Conservation (phyloP, 2,113 vertebrate genomes). For the Crotalus horridus region DNA sequence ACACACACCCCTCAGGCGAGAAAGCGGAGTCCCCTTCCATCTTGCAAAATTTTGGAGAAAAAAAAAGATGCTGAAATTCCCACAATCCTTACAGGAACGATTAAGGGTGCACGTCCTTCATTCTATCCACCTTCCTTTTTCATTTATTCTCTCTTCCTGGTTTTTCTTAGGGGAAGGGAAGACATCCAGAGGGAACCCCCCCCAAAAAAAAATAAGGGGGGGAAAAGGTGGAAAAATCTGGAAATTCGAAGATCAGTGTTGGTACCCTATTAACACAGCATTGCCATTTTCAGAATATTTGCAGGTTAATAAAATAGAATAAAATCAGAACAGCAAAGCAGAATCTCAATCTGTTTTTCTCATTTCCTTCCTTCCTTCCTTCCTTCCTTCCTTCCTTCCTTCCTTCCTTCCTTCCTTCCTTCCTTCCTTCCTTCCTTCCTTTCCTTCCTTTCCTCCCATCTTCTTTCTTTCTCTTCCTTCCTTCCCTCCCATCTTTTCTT, state of each 20-base stretch:
- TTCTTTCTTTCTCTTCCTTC: too few species aligned
- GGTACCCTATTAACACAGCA: neutral
- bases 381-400: too few species aligned
- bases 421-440: rapidly evolving
- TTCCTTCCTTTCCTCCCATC: too few species aligned
- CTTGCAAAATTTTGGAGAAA: neutral
- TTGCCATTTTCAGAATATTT: neutral
- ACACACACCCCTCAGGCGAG: neutral
- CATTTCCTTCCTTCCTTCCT: too few species aligned
- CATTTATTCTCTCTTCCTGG: neutral
- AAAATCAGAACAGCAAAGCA: neutral
- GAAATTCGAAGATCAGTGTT: neutral
- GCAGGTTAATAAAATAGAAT: neutral
- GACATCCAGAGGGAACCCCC: neutral
- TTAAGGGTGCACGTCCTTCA: neutral
- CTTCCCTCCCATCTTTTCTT: too few species aligned
- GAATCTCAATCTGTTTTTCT: too few species aligned
- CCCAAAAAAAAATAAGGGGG: neutral
- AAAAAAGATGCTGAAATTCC: neutral
- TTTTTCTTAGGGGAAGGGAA: neutral
- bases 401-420: too few species aligned
- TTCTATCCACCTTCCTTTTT: neutral
- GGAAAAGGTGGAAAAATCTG: neutral
- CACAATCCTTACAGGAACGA: neutral
- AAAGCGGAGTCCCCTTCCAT: neutral